phyloP scores from a whole-genome alignment of 2,888 invertebrate species.

The Adelphocoris suturalis region DNA sequence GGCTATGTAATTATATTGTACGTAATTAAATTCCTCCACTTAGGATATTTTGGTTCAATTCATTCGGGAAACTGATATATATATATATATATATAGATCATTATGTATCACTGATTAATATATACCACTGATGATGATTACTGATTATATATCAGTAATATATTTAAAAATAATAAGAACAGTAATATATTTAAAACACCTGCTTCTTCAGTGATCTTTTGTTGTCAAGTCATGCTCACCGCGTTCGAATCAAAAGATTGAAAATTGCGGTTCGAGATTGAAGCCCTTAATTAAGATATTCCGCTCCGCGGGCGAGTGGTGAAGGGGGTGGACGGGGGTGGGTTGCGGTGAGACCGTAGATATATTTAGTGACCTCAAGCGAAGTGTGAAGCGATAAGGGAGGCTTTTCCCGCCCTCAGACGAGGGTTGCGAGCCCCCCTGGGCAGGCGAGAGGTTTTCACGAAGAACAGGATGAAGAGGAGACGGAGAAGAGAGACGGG shows the following conservation, averaged over 20 bases:
- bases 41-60: too few species aligned
- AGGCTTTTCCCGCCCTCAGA: not conserved
- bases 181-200: not conserved
- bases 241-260: constrained; percentile 3
- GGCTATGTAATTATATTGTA: too few species aligned
- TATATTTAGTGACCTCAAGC: constrained; percentile 41
- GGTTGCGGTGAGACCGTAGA: not conserved
- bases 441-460: not conserved
- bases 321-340: too few species aligned
- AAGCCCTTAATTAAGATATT: constrained; percentile 42
- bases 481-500: too few species aligned
- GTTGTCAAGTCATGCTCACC: constrained; percentile 26
- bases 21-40: too few species aligned
- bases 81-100: too few species aligned
- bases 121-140: too few species aligned
- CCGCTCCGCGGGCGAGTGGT: not conserved
- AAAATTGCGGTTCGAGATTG: constrained; percentile 15
- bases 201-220: not conserved
- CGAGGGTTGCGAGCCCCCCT: not conserved
- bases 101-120: too few species aligned
- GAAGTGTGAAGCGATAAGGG: constrained; percentile 41
- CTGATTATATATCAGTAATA: too few species aligned
- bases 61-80: too few species aligned
- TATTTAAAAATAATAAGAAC: not conserved
- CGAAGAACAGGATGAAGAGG: not conserved